phyloP scores from a whole-genome alignment of 1,140 invertebrate genomes.

The Kradibia gibbosae region DNA sequence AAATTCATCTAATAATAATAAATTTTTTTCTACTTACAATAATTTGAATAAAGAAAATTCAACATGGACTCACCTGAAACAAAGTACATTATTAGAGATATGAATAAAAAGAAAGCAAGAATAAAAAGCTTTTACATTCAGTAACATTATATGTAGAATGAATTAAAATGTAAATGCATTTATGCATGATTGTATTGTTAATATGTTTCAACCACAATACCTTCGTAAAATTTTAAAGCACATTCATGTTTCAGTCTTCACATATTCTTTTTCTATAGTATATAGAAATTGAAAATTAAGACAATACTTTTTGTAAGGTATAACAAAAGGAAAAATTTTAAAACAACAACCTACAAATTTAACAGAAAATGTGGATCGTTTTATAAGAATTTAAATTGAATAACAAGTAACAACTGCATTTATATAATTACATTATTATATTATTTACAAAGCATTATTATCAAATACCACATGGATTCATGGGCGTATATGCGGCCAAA shows the following conservation, averaged over 20 bases:
- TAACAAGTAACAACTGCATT: too few species aligned
- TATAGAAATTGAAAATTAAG: constrained; percentile 13
- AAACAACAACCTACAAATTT: too few species aligned
- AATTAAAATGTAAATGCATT: not conserved
- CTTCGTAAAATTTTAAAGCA: constrained; percentile 45
- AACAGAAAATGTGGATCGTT: too few species aligned
- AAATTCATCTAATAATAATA: not conserved
- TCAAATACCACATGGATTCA: too few species aligned
- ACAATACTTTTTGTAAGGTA: not conserved
- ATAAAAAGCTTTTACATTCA: not conserved
- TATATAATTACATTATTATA: too few species aligned
- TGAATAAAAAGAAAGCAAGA: not conserved
- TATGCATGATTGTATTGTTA: constrained; percentile 3
- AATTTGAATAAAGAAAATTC: not conserved
- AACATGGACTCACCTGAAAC: constrained; percentile 35
- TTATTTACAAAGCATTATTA: too few species aligned
- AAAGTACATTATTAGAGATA: not conserved
- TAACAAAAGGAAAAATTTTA: too few species aligned
- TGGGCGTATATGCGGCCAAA: too few species aligned
- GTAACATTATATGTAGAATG: not conserved
- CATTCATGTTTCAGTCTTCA: not conserved
- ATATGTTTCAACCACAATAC: constrained; percentile 19
- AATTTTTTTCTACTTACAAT: not conserved
- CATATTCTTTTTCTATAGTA: constrained; percentile 39
- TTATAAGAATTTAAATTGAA: too few species aligned